These are phyloP conservation scores for Prostheceraeus crozeri DNA, from an alignment of 2,888 invertebrate species.

Conservation along the genomic window DNA sequence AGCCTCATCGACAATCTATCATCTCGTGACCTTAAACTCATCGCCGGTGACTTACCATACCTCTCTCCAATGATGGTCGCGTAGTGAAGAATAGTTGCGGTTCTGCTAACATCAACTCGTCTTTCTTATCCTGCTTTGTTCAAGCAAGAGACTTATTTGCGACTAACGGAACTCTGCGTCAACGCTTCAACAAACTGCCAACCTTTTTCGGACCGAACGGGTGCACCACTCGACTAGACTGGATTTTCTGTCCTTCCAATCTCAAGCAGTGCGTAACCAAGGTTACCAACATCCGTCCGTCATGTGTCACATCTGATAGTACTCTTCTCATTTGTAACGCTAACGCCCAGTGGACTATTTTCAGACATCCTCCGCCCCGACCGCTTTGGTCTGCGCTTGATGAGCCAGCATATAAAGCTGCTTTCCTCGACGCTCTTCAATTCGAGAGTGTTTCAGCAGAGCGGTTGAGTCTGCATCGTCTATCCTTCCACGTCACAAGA, in stretches of 20 bases:
- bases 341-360: not conserved
- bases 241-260: conserved; percentile 10
- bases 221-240: conserved; percentile 12
- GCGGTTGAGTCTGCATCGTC: no score
- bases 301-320: conserved; percentile 5
- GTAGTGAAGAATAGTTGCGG: conserved; percentile 29
- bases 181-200: conserved; percentile 16
- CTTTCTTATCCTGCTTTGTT: conserved; percentile 13
- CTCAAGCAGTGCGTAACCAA: not conserved
- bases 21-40: conserved; percentile 25
- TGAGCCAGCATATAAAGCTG: conserved; percentile 1
- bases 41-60: no score
- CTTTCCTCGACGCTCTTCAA: conserved; percentile 31
- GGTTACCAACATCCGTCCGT: conserved; percentile 21
- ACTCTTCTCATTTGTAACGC: conserved; percentile 12
- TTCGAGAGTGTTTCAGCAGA: no score
- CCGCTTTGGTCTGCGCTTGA: conserved; percentile 27
- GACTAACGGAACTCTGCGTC: conserved; percentile 24
- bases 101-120: conserved; percentile 15
- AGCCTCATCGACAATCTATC: conserved; percentile 1
- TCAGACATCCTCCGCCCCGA: not conserved
- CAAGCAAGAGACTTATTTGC: conserved; percentile 12
- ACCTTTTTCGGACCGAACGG: conserved; percentile 31
- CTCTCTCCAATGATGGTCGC: conserved; percentile 25
- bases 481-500: no score